phyloP scores from a whole-genome alignment of 2,113 vertebrate species.

The Dasyprocta punctata region DNA sequence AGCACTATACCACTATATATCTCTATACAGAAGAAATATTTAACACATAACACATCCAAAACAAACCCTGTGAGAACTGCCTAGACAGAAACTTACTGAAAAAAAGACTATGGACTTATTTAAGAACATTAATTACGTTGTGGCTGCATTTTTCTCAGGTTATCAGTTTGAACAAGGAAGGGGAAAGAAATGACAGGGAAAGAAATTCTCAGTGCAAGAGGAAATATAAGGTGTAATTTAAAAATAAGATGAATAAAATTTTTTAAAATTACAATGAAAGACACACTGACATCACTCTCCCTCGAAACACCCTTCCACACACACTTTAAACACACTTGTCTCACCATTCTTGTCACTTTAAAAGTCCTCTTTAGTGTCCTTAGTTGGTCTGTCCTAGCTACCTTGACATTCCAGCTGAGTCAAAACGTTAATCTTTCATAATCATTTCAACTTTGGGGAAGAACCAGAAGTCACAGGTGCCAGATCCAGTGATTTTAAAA shows the following conservation, averaged over 20 bases:
- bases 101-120: not conserved
- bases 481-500: not conserved
- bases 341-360: not conserved
- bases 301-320: not conserved
- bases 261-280: not conserved
- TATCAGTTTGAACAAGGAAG: not conserved
- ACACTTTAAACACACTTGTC: not conserved
- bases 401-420: not conserved
- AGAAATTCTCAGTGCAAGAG: not conserved
- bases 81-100: not conserved
- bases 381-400: not conserved
- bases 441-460: not conserved
- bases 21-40: not conserved
- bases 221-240: not conserved
- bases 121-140: not conserved
- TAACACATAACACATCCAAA: not conserved
- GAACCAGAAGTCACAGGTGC: not conserved
- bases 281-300: not conserved
- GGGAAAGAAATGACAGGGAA: not conserved
- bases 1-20: not conserved
- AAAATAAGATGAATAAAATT: not conserved
- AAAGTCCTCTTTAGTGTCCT: not conserved
- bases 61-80: not conserved
- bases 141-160: not conserved
- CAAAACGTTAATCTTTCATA: not conserved